These are phyloP conservation scores for Phyllopteryx taeniolatus DNA, from an alignment of 2,113 vertebrate genomes.

Conservation along the genomic window DNA sequence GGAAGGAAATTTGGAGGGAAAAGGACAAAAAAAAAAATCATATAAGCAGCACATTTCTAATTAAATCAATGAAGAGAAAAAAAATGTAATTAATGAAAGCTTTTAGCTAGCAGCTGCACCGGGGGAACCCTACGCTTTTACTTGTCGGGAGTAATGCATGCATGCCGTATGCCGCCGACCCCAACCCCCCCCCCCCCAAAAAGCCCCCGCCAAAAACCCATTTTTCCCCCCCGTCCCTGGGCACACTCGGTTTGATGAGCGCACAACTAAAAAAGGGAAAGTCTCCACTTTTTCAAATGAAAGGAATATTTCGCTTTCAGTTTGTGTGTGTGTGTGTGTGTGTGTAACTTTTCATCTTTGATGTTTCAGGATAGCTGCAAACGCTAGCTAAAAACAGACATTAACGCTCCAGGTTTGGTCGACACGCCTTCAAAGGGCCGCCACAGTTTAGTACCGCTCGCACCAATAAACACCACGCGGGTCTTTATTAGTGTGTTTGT, in stretches of 20 bases:
- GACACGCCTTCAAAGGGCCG: constrained; percentile 29
- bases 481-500: neutral
- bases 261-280: constrained; percentile 18
- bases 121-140: constrained; percentile 56
- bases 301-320: constrained; percentile 27
- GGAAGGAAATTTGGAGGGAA: constrained; percentile 72
- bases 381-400: constrained; percentile 82
- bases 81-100: constrained; percentile 70
- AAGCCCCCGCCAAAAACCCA: constrained; percentile 26
- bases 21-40: constrained; percentile 65
- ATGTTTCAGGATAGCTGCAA: constrained; percentile 79
- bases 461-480: neutral
- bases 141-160: constrained; percentile 55
- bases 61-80: constrained; percentile 69
- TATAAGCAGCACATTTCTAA: constrained; percentile 74
- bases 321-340: neutral
- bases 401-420: constrained; percentile 65
- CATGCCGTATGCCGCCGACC: constrained; percentile 38
- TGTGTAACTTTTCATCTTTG: constrained; percentile 72
- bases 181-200: constrained; percentile 29
- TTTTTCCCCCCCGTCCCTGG: constrained; percentile 57
- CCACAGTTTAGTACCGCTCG: neutral
- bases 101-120: constrained; percentile 73
- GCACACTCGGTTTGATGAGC: constrained; percentile 61
- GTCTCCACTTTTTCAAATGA: constrained; percentile 22